Base-by-base conservation (phyloP, 1,140 invertebrate species). In the Drosophila tsacasi region DNA sequence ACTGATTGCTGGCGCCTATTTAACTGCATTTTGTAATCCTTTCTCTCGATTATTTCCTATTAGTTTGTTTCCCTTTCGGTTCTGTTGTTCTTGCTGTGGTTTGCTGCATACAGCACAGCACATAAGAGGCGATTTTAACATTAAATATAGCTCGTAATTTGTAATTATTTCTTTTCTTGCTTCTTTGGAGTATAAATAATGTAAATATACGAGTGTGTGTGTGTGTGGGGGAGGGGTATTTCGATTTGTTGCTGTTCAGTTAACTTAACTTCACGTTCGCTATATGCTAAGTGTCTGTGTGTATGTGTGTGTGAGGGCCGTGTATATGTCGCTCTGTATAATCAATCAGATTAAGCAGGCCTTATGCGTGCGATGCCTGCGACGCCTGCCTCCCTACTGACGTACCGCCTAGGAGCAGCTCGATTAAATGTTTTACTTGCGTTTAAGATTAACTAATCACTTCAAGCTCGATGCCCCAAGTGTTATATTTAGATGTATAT, bases 111-210 rank as follows among this genome's bases (percentile, higher is more conserved):
- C 68, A 85, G 78, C 79, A 82, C 68, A 90, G 76, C 81, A 81
- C 74, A 75, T 72, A 62, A 77, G 85, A 90, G 82, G 79, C 86
- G 71, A 80, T 81, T 79, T 82, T 89, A 76, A 73, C 81, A 81
- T 69, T 82, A 68, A 76, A 79, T 76, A 83, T 80, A 86, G 82
- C 75, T 91, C 77, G 71, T 89, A 77, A 58, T 71, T 91, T 74
- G 71, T 89, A 77, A 58, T 71, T 73, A 35, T 52, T 78, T 72
- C 75, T 85, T 69, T 81, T 84, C 61, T 84, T 84, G 75, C 82
- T 85, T 90, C 83, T 91, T 91, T 91, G 90, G 84, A 84, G 81
- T 90, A 91, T 82, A 89, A 81, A 90, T 89, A 89, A 90, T 89
- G 77, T 67, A 54, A 80, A 68, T 83, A 59, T 74, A 66, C 73